Evolutionary conservation across 2,113 vertebrate species (phyloP).

Genomic region (Cariama cristata): DNA sequence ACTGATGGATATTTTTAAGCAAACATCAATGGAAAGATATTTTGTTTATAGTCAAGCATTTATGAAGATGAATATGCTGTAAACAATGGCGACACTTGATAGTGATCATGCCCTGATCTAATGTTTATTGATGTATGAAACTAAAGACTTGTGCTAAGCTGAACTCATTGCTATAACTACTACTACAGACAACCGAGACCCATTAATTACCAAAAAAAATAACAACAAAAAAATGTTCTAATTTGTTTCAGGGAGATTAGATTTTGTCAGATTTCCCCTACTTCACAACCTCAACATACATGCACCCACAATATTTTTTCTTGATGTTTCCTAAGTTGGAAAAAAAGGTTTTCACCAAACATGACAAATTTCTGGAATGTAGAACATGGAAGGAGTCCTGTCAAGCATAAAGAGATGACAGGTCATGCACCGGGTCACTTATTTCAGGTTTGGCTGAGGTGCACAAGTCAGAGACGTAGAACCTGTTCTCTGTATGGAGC

Average conservation of each 20-base stretch:
- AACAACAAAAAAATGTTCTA: not conserved
- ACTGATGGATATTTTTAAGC: conserved; percentile 23
- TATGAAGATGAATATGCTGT: conserved; percentile 58
- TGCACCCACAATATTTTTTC: not conserved
- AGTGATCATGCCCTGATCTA: not conserved
- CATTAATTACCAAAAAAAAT: conserved; percentile 30
- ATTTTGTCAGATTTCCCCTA: not conserved
- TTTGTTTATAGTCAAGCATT: conserved; percentile 32
- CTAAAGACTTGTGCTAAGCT: conserved; percentile 39
- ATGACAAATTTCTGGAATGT: not conserved
- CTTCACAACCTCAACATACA: not conserved
- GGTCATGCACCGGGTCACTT: not conserved
- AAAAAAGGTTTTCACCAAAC: not conserved
- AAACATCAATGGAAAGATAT: conserved; percentile 8
- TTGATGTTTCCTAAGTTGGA: not conserved
- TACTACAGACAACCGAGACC: not conserved
- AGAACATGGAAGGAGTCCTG: not conserved
- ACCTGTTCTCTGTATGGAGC: not conserved
- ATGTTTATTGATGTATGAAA: conserved; percentile 61
- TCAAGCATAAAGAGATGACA: not conserved
- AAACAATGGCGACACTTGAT: conserved; percentile 29
- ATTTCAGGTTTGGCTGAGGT: not conserved
- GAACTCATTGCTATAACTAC: conserved; percentile 28
- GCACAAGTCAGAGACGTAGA: not conserved
- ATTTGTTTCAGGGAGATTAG: not conserved